These are phyloP conservation scores for Bergia puertoricense DNA, from an alignment of 92 coral and sea anemone genomes.

Conservation along the genomic window DNA sequence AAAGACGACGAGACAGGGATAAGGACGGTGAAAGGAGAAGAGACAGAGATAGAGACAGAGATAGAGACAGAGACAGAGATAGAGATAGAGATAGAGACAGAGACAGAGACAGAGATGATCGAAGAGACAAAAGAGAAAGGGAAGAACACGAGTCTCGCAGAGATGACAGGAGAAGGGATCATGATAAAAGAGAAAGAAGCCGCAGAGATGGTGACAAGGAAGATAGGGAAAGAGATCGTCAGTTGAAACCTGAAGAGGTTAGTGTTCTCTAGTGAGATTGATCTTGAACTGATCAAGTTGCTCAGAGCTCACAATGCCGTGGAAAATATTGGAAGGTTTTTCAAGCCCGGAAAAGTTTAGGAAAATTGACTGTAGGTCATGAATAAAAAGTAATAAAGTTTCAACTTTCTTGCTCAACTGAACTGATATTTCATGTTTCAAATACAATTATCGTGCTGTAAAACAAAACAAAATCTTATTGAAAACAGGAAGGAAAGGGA, in stretches of 20 bases:
- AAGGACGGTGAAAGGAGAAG: slow-evolving; percentile 44
- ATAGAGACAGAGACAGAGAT: not conserved
- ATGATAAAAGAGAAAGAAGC: slow-evolving; percentile 48
- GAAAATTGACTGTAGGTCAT: too few species aligned
- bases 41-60: slow-evolving; percentile 40
- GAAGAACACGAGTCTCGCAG: slow-evolving; percentile 23
- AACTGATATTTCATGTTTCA: too few species aligned
- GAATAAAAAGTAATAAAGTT: too few species aligned
- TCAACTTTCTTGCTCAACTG: too few species aligned
- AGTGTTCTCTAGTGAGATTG: not conserved
- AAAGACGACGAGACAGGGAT: slow-evolving; percentile 44
- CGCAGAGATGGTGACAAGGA: slow-evolving; percentile 37
- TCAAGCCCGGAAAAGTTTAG: too few species aligned
- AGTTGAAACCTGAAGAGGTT: slow-evolving; percentile 1
- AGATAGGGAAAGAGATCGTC: slow-evolving; percentile 16
- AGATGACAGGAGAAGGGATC: slow-evolving; percentile 49
- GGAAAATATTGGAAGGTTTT: too few species aligned
- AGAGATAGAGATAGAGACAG: not conserved
- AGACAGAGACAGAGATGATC: slow-evolving; percentile 11
- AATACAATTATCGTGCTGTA: too few species aligned
- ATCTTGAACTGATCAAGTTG: not conserved
- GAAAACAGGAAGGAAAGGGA: too few species aligned
- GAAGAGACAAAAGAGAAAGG: slow-evolving; percentile 36
- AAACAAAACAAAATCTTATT: too few species aligned
- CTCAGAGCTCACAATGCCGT: too few species aligned